Evolutionary conservation across 2,113 vertebrate genomes (phyloP), one percentile per base, ranked within the genome.

Genomic region (Coregonus clupeaformis): DNA sequence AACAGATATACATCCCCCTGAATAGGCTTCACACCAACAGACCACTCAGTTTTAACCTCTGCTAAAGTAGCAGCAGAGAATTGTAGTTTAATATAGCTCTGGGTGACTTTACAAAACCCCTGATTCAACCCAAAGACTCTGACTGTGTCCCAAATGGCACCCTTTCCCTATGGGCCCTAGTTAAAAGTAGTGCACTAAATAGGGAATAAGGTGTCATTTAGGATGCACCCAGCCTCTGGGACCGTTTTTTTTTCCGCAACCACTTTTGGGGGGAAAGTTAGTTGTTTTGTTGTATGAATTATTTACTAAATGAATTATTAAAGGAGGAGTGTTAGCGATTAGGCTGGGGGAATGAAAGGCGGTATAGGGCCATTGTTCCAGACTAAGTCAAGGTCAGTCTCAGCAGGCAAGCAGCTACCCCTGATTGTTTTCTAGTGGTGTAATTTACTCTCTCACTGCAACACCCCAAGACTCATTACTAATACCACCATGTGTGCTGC

Each of bases 341-440:
- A 84, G 68, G 64, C 47, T 64, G 65, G 32, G 12, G 20, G 77
- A 82, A 69, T 57, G 63, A 67, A 69, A 75, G 71, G 16, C 65
- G 69, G 25, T 69, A 71, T 68, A 79, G 62, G 75, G 74, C 73
- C 66, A 74, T 70, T 84, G 73, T 77, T 63, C 63, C 45, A 18
- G 76, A 73, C 78, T 84, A 70, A 32, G 36, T 78, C 82, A 90
- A 90, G 89, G 89, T 90, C 89, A 87, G 74, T 30, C 66, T 52
- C 81, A 80, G 75, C 74, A 75, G 83, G 82, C 77, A 59, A 76
- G 79, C 14, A 18, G 60, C 74, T 68, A 66, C 55, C 6, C 3
- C 73, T 85, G 86, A 91, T 91, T 90, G 87, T 89, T 89, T 88
- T 86, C 81, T 80, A 75, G 79, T 78, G 76, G 70, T 81, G 79